Conservation (phyloP, 1,140 invertebrate species). For the Babylonia areolata region DNA sequence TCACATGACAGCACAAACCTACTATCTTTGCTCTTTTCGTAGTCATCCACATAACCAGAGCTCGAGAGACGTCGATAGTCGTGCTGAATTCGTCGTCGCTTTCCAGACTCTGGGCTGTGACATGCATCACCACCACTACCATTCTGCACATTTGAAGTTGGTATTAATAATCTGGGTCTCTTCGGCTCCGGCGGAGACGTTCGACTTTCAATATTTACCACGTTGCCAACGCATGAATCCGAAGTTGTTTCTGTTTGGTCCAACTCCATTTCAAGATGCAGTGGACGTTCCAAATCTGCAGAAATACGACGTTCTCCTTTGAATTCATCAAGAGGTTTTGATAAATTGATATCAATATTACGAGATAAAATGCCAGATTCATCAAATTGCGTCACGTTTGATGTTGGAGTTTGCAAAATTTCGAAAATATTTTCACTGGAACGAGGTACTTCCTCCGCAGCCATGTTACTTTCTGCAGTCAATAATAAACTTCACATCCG, state of each 20-base stretch:
- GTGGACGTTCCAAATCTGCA: slow-evolving; percentile 63
- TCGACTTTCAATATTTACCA: slow-evolving; percentile 4
- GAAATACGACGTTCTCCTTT: slow-evolving; percentile 72
- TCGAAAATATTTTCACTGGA: slow-evolving; percentile 62
- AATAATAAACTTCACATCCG: slow-evolving; percentile 32
- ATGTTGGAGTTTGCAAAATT: slow-evolving; percentile 58
- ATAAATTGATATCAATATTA: slow-evolving; percentile 64
- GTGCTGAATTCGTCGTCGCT: slow-evolving; percentile 67
- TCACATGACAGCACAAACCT: slow-evolving; percentile 64
- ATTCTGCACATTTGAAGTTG: slow-evolving; percentile 30
- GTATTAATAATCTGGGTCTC: slow-evolving; percentile 52
- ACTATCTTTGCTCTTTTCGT: slow-evolving; percentile 65
- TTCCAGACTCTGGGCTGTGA: slow-evolving; percentile 66
- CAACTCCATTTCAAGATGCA: slow-evolving; percentile 8
- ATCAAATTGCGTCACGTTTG: slow-evolving; percentile 42
- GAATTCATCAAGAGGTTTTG: slow-evolving; percentile 47
- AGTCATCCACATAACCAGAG: slow-evolving; percentile 72
- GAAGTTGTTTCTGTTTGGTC: slow-evolving; percentile 1
- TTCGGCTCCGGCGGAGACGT: slow-evolving; percentile 52
- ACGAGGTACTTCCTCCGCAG: slow-evolving; percentile 70
- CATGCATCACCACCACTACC: slow-evolving; percentile 46
- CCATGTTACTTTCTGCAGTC: slow-evolving; percentile 77
- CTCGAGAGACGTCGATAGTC: slow-evolving; percentile 72
- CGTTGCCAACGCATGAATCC: neutral
- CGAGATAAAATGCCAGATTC: slow-evolving; percentile 39